Evolutionary conservation across 2,888 invertebrate species (phyloP).

Genomic region (Stictocephala bisonia): DNA sequence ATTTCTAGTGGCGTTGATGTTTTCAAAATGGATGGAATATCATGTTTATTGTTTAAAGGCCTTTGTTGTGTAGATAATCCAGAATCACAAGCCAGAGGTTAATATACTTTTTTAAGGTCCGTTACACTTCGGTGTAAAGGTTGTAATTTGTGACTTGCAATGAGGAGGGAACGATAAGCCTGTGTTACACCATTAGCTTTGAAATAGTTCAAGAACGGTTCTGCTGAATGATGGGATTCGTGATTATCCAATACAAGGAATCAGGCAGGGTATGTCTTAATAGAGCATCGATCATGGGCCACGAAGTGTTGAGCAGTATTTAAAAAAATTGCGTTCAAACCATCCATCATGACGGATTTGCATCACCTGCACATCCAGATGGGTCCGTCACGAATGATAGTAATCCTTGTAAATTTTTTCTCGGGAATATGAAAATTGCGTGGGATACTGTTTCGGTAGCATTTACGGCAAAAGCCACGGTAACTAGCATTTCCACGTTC

Average conservation of each 20-base stretch:
- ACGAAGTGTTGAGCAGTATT: constrained; percentile 50
- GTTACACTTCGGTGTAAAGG: constrained; percentile 46
- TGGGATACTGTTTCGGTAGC: constrained; percentile 55
- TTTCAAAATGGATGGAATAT: constrained; percentile 38
- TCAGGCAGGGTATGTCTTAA: background rate
- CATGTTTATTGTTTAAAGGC: constrained; percentile 38
- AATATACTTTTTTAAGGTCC: constrained; percentile 26
- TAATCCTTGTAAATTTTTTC: constrained; percentile 55
- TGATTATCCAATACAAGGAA: constrained; percentile 29
- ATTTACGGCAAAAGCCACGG: constrained; percentile 53
- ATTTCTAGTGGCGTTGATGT: constrained; percentile 23
- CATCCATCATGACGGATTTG: constrained; percentile 60
- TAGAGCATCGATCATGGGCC: constrained; percentile 14
- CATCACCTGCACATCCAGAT: constrained; percentile 55
- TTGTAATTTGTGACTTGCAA: constrained; percentile 48
- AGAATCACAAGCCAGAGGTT: constrained; percentile 16
- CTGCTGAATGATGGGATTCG: background rate
- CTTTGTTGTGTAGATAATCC: constrained; percentile 24
- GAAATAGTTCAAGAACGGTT: constrained; percentile 30
- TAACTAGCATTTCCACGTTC: constrained; percentile 59
- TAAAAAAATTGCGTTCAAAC: constrained; percentile 48
- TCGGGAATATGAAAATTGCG: constrained; percentile 59
- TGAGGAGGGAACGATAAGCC: constrained; percentile 49
- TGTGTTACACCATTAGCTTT: constrained; percentile 47
- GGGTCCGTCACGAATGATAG: constrained; percentile 60